Base-by-base conservation (phyloP, 2,797 vertebrate genomes). In the Danio aesculapii region DNA sequence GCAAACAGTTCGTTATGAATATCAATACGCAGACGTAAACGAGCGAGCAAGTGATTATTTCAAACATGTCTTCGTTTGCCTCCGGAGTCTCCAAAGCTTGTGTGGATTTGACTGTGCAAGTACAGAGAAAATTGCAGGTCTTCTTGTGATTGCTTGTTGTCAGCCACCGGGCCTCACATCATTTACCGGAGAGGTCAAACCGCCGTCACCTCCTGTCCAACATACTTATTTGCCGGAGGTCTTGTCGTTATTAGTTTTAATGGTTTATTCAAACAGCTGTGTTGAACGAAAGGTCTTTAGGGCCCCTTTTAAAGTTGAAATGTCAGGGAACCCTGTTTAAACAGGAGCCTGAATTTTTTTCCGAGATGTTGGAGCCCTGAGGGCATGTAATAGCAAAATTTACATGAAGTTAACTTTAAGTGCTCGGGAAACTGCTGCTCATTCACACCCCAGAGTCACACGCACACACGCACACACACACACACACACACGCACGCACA, bases 351-450 rank as follows among this genome's bases (percentile, higher is more conserved):
- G 52, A 12, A 30, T 30, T 30, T 30, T 77, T 30, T 77, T 79
- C 78, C 77, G 59, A 70, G 41, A 75, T 39, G 81, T 30, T 69
- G 62, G 72, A 79, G 55, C 47, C 82, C 79, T 46, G 61, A 64
- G 59, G 84, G 61, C 67, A 79, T 79, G 71, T 77, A 82, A 80
- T 77, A 77, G 76, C 79, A 81, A 19, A 30, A 86, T 84, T 77
- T 84, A 74, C 77, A 74, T 84, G 52, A 84, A 77, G 81, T 86
- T 86, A 82, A 82, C 77, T 30, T 74, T 53, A 50, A 75, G 52
- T 79, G 59, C 71, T 73, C 68, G 47, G 16, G 49, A 77, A 55
- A 50, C 41, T 49, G 58, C 12, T 0, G 17, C 57, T 69, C 69
- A 43, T 12, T 52, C 16, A 47, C 17, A 16, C 53, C 46, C 67